Evolutionary conservation across 2,888 invertebrate genomes (phyloP).

Genomic region (Stenotaenia linearis): DNA sequence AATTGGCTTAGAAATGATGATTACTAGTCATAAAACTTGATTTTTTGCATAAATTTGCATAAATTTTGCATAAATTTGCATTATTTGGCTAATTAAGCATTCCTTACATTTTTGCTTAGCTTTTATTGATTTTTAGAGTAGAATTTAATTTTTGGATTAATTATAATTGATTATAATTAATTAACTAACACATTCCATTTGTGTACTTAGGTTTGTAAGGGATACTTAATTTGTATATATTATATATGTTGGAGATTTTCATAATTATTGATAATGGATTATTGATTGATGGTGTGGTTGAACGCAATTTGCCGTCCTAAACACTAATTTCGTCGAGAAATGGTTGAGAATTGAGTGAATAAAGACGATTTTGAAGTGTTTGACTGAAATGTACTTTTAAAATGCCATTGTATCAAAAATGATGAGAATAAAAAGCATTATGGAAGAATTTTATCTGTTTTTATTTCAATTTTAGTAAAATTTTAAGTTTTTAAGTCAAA

Average conservation of each 20-base stretch:
- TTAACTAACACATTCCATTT: background rate
- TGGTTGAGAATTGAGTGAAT: no score
- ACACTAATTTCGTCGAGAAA: background rate
- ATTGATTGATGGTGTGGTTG: background rate
- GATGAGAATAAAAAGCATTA: background rate
- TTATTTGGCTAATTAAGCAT: no score
- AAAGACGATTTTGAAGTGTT: background rate
- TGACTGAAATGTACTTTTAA: background rate
- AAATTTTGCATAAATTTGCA: no score
- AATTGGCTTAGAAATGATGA: background rate
- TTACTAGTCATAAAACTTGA: background rate
- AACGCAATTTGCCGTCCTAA: background rate
- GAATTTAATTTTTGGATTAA: background rate
- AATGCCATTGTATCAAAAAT: conserved; percentile 4
- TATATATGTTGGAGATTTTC: background rate
- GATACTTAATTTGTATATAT: background rate
- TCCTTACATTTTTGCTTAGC: background rate
- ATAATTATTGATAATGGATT: background rate
- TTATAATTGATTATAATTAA: background rate
- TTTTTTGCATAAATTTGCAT: background rate
- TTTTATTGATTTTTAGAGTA: background rate
- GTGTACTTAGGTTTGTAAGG: background rate
- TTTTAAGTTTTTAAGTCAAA: no score
- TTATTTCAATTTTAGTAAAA: no score
- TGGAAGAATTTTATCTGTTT: background rate